Evolutionary conservation across 2,113 vertebrate species (phyloP), one percentile per base, ranked within the genome.

Genomic region (Chaetops frenatus): DNA sequence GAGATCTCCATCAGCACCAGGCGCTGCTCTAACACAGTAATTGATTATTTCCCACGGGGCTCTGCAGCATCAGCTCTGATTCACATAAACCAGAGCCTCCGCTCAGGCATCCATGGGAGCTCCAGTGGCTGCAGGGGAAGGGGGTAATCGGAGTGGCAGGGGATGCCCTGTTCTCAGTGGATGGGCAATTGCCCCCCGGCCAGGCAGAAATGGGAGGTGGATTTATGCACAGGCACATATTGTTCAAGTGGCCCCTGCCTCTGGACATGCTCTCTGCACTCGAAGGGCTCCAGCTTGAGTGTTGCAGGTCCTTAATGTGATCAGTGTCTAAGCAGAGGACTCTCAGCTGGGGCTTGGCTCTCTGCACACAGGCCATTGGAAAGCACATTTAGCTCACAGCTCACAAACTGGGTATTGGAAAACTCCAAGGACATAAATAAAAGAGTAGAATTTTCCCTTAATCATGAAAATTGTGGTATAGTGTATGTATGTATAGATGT

Each of bases 171-270:
- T 87, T 90, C 65, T 60, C 93, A 74, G 4, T 35, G 48, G 33
- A 54, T 2, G 12, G 88, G 73, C 86, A 95, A 90, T 94, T 88
- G 84, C 81, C 88, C 92, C 66, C 15, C 9, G 60, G 96, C 60
- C 10, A 94, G 81, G 58, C 54, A 67, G 57, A 88, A 87, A 54
- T 48, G 81, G 93, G 24, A 23, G 73, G 38, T 48, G 66, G 54
- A 65, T 96, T 96, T 92, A 74, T 88, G 83, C 77, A 81, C 36
- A 57, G 53, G 47, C 92, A 95, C 96, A 94, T 95, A 94, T 94
- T 97, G 94, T 88, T 91, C 66, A 20, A 70, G 42, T 38, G 90
- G 58, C 35, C 7, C 18, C 18, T 31, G 86, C 69, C 65, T 79
- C 85, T 80, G 84, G 56, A 76, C 64, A 70, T 2, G 3, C 47